Base-by-base conservation (phyloP, 2,888 invertebrate species). In the Agonum fuliginosum region DNA sequence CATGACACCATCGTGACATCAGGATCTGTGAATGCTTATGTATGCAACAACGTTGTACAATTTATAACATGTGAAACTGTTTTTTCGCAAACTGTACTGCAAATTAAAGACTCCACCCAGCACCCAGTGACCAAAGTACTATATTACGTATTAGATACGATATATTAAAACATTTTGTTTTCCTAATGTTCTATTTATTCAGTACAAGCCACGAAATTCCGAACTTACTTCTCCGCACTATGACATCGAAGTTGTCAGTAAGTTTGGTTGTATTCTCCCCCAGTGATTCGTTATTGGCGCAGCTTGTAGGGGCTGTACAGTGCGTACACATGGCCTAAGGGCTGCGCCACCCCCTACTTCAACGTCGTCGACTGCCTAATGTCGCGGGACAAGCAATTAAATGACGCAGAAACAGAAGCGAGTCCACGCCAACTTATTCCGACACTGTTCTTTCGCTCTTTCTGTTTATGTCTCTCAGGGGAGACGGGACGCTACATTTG, bases 301-400 rank as follows among this genome's bases (percentile, higher is more conserved):
- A 30, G 37, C 4, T 24, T n/a, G n/a, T n/a, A 10, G 54, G 54
- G 54, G 54, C 54, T 54, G 54, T 54, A 51, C 6, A n/a, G 54
- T 54, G 54, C 58, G 58, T 62, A 48, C 70, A 43, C 43, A 48
- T 30, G 71, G 27, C 46, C 24, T 3, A 51, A 24, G 43, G 65
- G 43, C 30, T 8, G 14, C 27, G 17, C 27, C 3, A 6, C 27
- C 24, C 54, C n/a, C 27, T 3, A 8, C 30, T 48, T 17, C n/a
- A n/a, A 8, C 58, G 14, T 8, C 58, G 30, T 17, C 48, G 8
- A 48, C 67, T 75, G 75, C 48, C 34, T 75, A 75, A 75, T 75
- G 37, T 75, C 75, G 46, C 46, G 67, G 67, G 75, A 67, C 75
- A 75, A 48, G 75, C 75, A 75, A 75, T 75, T 67, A 75, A 75